Percentiles rank a stretch among this genome's conserved stretches.
These are phyloP conservation scores for Ornithoptera alexandrae DNA, from an alignment of 2,888 invertebrate genomes.

Conservation along the genomic window DNA sequence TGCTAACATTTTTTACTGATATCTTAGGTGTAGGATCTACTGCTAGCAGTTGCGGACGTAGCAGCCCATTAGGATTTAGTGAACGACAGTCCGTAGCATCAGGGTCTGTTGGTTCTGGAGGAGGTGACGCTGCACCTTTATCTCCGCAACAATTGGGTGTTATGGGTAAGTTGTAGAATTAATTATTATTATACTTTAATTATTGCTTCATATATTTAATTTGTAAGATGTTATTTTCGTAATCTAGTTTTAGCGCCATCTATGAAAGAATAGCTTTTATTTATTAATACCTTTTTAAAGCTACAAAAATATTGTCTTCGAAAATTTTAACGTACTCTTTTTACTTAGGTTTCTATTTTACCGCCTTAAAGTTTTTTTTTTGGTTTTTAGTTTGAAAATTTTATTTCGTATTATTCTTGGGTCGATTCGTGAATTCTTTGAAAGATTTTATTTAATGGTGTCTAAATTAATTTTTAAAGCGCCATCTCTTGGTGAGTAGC, in stretches of 20 bases:
- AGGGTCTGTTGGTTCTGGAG: conserved; percentile 81
- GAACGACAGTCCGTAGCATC: conserved; percentile 85
- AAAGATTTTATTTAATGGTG: not conserved
- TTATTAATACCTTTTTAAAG: not conserved
- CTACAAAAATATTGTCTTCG: not conserved
- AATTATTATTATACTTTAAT: not conserved
- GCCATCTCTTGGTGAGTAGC: conserved; percentile 60
- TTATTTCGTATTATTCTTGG: too few species aligned
- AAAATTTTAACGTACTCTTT: too few species aligned
- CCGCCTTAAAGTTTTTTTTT: too few species aligned
- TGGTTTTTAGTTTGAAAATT: not conserved
- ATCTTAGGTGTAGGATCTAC: conserved; percentile 80
- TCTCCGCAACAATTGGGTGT: conserved; percentile 94
- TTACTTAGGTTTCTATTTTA: too few species aligned
- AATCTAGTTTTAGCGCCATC: conserved; percentile 37
- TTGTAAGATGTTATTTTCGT: not conserved
- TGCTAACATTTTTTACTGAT: not conserved
- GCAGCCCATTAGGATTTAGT: conserved; percentile 81
- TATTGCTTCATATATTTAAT: not conserved
- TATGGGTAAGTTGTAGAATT: conserved; percentile 85
- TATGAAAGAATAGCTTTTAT: conserved; percentile 36
- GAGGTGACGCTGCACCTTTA: conserved; percentile 82
- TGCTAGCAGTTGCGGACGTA: conserved; percentile 83
- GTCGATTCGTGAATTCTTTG: not conserved
- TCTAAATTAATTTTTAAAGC: conserved; percentile 41